Percentiles rank a stretch among this genome's conserved stretches.
Conservation (phyloP, 2,888 invertebrate species). For the Orthosia incerta region DNA sequence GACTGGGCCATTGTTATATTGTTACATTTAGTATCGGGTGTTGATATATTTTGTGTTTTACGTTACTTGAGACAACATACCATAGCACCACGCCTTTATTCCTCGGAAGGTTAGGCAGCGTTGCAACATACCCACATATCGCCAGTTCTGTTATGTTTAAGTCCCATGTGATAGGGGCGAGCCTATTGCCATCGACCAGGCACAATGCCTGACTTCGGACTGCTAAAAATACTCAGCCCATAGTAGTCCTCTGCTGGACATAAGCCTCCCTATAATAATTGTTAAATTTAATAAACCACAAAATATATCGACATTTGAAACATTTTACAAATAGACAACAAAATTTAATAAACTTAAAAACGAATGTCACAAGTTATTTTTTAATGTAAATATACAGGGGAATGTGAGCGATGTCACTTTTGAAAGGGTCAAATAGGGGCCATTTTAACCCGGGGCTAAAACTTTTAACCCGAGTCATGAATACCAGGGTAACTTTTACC, state of each 20-base stretch:
- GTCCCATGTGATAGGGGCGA: too few species aligned
- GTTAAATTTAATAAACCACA: neutral
- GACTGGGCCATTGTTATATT: constrained; percentile 15
- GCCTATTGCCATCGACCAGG: too few species aligned
- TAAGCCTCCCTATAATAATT: too few species aligned
- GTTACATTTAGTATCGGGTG: constrained; percentile 22
- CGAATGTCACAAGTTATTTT: constrained; percentile 24
- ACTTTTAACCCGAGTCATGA: neutral
- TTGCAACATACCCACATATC: too few species aligned
- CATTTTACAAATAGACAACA: neutral
- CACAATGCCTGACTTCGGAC: too few species aligned
- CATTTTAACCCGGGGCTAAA: too few species aligned
- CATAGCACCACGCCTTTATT: too few species aligned
- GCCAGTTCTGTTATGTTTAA: too few species aligned
- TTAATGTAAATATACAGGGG: neutral
- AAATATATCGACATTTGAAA: constrained; percentile 35
- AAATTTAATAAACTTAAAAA: constrained; percentile 23
- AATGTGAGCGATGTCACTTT: neutral
- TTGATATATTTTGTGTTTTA: constrained; percentile 33
- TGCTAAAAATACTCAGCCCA: too few species aligned
- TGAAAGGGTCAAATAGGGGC: neutral
- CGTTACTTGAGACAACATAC: neutral
- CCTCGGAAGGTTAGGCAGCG: too few species aligned
- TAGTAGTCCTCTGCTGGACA: too few species aligned
- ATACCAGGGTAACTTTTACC: neutral